Evolutionary conservation across 2,113 vertebrate species (phyloP), one percentile per base, ranked within the genome.

Genomic region (Corynorhinus townsendii): DNA sequence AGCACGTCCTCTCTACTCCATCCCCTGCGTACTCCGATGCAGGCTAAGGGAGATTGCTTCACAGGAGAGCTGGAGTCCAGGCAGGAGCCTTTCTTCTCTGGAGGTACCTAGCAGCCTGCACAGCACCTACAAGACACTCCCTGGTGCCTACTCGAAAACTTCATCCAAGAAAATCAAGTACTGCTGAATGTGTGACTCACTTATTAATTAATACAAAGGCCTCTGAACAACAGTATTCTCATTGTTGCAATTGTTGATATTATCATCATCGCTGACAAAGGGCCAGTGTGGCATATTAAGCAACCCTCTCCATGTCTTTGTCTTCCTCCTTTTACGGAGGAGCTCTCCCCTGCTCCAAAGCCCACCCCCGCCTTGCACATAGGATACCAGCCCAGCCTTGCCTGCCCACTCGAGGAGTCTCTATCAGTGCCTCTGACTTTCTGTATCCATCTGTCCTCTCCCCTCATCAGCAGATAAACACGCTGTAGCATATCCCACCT

Each of bases 161-260:
- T 86, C 28, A 83, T 24, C 84, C 71, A n/a, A 93, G 82, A 93
- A 77, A 90, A 47, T 38, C 73, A 88, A 69, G 45, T 62, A 11
- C 40, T 43, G 54, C 4, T 82, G 68, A 59, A n/a, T 73, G n/a
- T 66, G 33, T 90, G 94, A 89, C 59, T 90, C 77, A 68, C 69
- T 69, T 77, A 62, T 64, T 73, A 56, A 80, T n/a, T 59, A 97
- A 66, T 76, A 68, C 49, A 72, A 84, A 95, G 56, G 45, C 52
- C 76, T 86, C 62, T 43, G 56, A 90, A 84, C 80, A 43, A 45
- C 56, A 33, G 17, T 22, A 2, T 54, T 35, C 52, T 24, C 85
- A 71, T 82, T 92, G 52, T n/a, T 82, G 35, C 72, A 30, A 54
- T 43, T 64, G 59, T 26, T 75, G 56, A 87, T 35, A 76, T 38